Evolutionary conservation across 2,113 vertebrate genomes (phyloP), one percentile per base, ranked within the genome.

Genomic region (Pituophis catenifer): DNA sequence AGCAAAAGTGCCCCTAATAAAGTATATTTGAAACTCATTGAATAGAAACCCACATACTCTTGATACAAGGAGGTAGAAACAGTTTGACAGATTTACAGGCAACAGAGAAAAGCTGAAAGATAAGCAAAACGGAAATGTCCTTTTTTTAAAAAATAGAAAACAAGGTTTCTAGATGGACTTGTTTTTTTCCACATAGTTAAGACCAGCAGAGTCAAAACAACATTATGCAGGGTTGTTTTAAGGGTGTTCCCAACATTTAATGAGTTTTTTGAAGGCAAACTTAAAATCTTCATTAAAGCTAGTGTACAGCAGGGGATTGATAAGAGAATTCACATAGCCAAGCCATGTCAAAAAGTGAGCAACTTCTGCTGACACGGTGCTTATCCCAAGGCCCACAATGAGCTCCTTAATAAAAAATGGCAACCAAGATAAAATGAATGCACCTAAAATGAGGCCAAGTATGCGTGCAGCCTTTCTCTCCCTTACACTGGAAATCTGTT

Each of bases 261-360:
- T 96, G 17, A 99, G 97, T 96, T 97, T 98, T 96, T 98, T 98
- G 94, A 99, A 99, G 92, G 99, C 98, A 94, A 98, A 94, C 86
- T 98, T 99, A 97, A 99, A 99, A 95, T 99, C 98, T 92, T 99
- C 98, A 0, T 99, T 99, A 96, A 99, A 99, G 96, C 98, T 99
- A 12, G 99, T 99, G 95, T 99, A 99, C 55, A 99, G 97, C 90
- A 99, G 96, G 53, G 99, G 99, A 96, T 99, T 99, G 95, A 99
- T 98, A 44, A 99, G 98, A 1, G 99, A 99, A 97, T 99, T 99
- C 93, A 98, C 95, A n/a, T 99, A 99, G 29, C 99, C 99, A 50
- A 99, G 98, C 98, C 99, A 99, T 6, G 99, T 99, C 94, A 99
- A 97, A 93, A 98, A 97, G 91, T 99, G 98, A 0, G 98, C 98